These are phyloP conservation scores for Octopus bimaculoides DNA, from an alignment of 1,140 invertebrate genomes.

Conservation along the genomic window DNA sequence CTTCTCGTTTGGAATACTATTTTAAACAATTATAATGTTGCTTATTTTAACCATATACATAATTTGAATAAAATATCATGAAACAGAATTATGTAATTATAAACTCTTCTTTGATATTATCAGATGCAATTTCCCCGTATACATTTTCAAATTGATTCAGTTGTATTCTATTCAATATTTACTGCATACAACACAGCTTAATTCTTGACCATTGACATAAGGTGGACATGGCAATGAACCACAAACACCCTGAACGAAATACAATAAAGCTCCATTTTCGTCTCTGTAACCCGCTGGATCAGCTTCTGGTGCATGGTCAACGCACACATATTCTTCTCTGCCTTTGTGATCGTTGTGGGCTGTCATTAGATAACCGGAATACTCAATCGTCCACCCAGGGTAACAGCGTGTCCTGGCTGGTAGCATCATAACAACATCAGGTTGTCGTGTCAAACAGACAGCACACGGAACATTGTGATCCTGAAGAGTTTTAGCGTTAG, in stretches of 20 bases:
- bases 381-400: conserved; percentile 25
- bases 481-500: neutral
- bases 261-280: conserved; percentile 1
- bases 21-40: no score
- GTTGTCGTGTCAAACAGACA: conserved; percentile 11
- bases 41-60: no score
- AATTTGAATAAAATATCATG: no score
- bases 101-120: no score
- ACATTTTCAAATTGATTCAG: no score
- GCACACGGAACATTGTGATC: conserved; percentile 15
- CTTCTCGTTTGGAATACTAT: no score
- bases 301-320: conserved; percentile 11
- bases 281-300: neutral
- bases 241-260: conserved; percentile 18
- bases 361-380: conserved; percentile 20
- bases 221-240: neutral
- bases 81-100: no score
- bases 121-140: no score
- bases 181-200: no score
- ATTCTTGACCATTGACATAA: no score
- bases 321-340: neutral
- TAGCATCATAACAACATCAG: conserved; percentile 16
- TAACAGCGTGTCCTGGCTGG: conserved; percentile 12
- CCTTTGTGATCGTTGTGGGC: neutral
- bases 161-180: no score